A percentile compares a stretch with the other conserved stretches of the same genome.
phyloP scores from a whole-genome alignment of 1,140 invertebrate genomes.

The Dryas iulia region DNA sequence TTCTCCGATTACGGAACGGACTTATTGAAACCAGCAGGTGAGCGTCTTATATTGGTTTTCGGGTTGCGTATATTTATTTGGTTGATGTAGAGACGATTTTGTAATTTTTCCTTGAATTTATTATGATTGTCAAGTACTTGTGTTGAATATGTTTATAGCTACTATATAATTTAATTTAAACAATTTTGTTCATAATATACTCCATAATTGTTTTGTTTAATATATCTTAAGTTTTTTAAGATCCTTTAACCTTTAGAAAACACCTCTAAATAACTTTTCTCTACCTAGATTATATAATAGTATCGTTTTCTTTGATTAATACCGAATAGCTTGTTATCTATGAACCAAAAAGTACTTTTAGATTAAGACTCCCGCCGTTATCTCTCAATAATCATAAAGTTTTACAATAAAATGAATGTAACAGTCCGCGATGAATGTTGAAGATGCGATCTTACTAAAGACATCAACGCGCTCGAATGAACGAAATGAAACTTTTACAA shows the following conservation, averaged over 20 bases:
- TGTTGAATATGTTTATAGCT: not conserved
- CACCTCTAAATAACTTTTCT: too few species aligned
- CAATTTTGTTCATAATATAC: too few species aligned
- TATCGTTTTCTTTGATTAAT: not conserved
- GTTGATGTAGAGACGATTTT: not conserved
- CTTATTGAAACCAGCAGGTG: slow-evolving; percentile 17
- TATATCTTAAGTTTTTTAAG: too few species aligned
- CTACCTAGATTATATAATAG: not conserved
- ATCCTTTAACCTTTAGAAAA: too few species aligned
- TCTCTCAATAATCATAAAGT: not conserved
- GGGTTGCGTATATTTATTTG: slow-evolving; percentile 1
- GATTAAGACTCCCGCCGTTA: not conserved
- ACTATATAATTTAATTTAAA: not conserved
- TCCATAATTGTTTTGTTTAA: too few species aligned
- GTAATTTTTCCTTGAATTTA: not conserved
- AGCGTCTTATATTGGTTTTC: slow-evolving; percentile 19
- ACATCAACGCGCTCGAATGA: slow-evolving; percentile 25
- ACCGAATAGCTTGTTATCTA: not conserved
- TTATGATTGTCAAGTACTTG: not conserved
- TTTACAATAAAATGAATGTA: slow-evolving; percentile 2
- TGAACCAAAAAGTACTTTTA: not conserved
- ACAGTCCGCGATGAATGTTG: not conserved
- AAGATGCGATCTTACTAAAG: slow-evolving; percentile 17
- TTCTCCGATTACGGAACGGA: slow-evolving; percentile 21
- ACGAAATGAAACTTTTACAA: not conserved